Evolutionary conservation across 2,888 invertebrate species (phyloP).

Genomic region (Drosophila recens): DNA sequence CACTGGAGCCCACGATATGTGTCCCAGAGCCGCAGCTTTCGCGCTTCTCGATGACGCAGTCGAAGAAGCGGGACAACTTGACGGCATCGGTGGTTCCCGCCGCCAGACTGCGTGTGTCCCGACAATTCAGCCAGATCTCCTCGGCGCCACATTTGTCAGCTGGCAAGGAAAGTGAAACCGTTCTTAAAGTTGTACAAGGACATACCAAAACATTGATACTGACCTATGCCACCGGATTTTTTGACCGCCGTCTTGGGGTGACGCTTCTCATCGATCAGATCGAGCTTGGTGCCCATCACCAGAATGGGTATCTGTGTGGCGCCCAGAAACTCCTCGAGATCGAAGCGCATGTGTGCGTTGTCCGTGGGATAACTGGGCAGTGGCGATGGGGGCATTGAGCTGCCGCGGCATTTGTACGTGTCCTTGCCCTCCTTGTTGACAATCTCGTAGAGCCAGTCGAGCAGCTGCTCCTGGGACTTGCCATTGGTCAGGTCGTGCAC

Average conservation of each 20-base stretch:
- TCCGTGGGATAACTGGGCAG: constrained; percentile 40
- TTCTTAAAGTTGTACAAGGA: neutral
- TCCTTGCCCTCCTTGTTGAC: constrained; percentile 89
- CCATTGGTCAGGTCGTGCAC: constrained; percentile 98
- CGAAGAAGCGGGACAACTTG: constrained; percentile 96
- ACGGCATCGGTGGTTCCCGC: constrained; percentile 98
- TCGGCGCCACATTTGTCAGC: constrained; percentile 97
- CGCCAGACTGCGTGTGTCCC: constrained; percentile 92
- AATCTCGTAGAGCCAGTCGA: constrained; percentile 97
- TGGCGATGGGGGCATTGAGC: constrained; percentile 45
- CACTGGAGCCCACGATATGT: constrained; percentile 19
- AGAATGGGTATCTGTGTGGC: constrained; percentile 96
- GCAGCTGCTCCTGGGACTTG: constrained; percentile 96
- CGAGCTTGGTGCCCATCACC: constrained; percentile 97
- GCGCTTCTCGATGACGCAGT: constrained; percentile 88
- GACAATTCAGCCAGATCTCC: constrained; percentile 94
- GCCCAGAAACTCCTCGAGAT: constrained; percentile 94
- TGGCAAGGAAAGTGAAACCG: constrained; percentile 74
- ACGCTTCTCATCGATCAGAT: constrained; percentile 92
- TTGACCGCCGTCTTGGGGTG: constrained; percentile 84
- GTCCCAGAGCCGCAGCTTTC: constrained; percentile 38
- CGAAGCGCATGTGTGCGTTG: constrained; percentile 86
- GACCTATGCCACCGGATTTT: constrained; percentile 84
- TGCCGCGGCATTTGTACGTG: constrained; percentile 71
- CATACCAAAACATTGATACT: constrained; percentile 5